A percentile compares a stretch with the other conserved stretches of the same genome.
Conservation (phyloP, 2,888 invertebrate species). For the Hofmannophila pseudospretella region DNA sequence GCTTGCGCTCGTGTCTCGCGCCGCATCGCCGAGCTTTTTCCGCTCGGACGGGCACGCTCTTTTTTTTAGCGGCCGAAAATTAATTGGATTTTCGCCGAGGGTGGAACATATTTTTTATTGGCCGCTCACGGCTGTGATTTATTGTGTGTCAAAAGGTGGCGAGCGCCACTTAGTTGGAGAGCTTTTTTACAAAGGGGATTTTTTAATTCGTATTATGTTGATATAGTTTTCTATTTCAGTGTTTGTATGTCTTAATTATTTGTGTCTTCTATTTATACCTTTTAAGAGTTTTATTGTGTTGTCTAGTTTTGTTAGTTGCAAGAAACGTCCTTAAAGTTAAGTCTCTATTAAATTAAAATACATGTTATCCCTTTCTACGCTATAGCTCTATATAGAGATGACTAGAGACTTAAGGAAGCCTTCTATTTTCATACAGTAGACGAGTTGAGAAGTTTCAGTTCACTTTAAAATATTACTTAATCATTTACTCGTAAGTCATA, state of each 20-base stretch:
- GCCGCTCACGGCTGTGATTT: conserved; percentile 74
- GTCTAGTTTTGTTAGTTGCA: too few species aligned
- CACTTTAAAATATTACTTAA: too few species aligned
- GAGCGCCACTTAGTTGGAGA: conserved; percentile 73
- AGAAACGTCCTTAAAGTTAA: too few species aligned
- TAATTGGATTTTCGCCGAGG: conserved; percentile 78
- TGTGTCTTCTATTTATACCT: too few species aligned
- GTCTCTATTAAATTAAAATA: too few species aligned
- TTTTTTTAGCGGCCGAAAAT: conserved; percentile 75
- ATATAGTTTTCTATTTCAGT: conserved; percentile 8
- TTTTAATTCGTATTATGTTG: conserved; percentile 34
- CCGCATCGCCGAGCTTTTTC: conserved; percentile 52
- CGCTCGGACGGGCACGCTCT: conserved; percentile 65
- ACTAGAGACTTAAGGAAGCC: too few species aligned
- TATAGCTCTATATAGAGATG: too few species aligned
- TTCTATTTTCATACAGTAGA: too few species aligned
- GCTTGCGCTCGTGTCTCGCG: conserved; percentile 29
- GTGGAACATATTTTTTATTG: conserved; percentile 77
- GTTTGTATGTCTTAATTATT: background rate
- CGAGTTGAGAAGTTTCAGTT: too few species aligned
- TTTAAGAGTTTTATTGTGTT: too few species aligned
- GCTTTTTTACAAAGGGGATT: conserved; percentile 54
- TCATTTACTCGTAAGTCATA: too few species aligned
- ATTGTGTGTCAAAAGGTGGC: conserved; percentile 77
- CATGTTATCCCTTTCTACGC: too few species aligned